A percentile compares a stretch with the other conserved stretches of the same genome.
phyloP scores from a whole-genome alignment of 2,797 vertebrate genomes.

The Sebastolobus alascanus region DNA sequence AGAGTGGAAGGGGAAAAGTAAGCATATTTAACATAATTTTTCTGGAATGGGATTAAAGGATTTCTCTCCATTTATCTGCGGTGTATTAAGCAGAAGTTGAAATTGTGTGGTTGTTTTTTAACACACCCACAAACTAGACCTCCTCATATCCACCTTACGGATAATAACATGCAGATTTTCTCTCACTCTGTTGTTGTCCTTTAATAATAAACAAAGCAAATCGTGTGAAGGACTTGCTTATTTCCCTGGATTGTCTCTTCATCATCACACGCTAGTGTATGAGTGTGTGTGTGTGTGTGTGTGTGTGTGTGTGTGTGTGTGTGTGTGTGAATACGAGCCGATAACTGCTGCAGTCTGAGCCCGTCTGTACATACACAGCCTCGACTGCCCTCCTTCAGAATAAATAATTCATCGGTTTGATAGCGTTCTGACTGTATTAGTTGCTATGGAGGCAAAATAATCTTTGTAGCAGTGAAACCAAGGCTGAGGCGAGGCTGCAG shows the following conservation, averaged over 20 bases:
- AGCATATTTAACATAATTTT: not conserved
- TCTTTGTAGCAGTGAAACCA: constrained; percentile 40
- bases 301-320: not conserved
- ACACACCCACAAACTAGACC: constrained; percentile 10
- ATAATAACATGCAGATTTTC: constrained; percentile 24
- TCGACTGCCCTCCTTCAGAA: constrained; percentile 46
- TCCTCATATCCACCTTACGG: constrained; percentile 7
- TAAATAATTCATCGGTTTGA: constrained; percentile 78
- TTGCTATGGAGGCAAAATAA: constrained; percentile 67
- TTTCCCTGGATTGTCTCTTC: constrained; percentile 19
- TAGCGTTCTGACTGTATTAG: constrained; percentile 58
- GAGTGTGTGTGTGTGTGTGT: not conserved
- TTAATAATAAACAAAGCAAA: constrained; percentile 26
- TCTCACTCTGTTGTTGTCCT: constrained; percentile 12
- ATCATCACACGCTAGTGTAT: not conserved
- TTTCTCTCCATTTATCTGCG: not conserved
- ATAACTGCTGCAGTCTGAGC: constrained; percentile 22
- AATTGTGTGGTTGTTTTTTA: constrained; percentile 7
- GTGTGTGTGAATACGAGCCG: constrained; percentile 23
- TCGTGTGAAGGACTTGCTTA: not conserved
- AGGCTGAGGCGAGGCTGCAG: constrained; percentile 16
- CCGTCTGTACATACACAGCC: constrained; percentile 29
- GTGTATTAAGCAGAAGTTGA: not conserved
- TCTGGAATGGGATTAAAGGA: not conserved
- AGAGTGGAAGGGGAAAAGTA: not conserved